A percentile compares a stretch with the other conserved stretches of the same genome.
phyloP scores from a whole-genome alignment of 2,113 vertebrate genomes.

The Naja naja region DNA sequence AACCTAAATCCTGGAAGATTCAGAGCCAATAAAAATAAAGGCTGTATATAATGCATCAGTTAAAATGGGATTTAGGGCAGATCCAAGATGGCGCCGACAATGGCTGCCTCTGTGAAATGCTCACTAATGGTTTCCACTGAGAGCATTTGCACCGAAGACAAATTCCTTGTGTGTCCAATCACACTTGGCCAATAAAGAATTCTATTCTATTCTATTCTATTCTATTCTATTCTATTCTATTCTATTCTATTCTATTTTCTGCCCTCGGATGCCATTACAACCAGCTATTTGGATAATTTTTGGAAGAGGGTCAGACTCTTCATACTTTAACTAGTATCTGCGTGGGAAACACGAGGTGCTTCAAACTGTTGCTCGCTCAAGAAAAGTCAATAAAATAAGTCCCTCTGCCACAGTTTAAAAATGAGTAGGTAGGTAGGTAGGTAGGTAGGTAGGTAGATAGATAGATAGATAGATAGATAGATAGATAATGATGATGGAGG shows the following conservation, averaged over 20 bases:
- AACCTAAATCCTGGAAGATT: neutral
- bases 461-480: too few species aligned
- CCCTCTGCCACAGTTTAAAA: neutral
- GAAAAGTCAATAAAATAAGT: neutral
- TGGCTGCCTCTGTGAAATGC: too few species aligned
- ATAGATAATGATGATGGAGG: too few species aligned
- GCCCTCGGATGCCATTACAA: neutral
- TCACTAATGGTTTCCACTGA: too few species aligned
- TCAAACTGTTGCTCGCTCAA: neutral
- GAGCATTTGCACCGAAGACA: too few species aligned
- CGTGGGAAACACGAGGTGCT: neutral
- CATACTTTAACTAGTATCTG: neutral
- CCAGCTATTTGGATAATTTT: neutral
- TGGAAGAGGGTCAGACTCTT: neutral
- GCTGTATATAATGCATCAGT: neutral
- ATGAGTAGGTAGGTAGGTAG: too few species aligned
- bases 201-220: too few species aligned
- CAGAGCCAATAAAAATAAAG: neutral
- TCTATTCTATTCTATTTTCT: neutral
- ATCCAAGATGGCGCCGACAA: too few species aligned
- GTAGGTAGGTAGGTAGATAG: too few species aligned
- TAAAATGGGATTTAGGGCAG: neutral
- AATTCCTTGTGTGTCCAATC: too few species aligned
- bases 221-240: too few species aligned
- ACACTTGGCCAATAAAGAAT: too few species aligned